A percentile compares a stretch with the other conserved stretches of the same genome.
These are phyloP conservation scores for Falco punctatus DNA, from an alignment of 2,113 vertebrate genomes.

Conservation along the genomic window DNA sequence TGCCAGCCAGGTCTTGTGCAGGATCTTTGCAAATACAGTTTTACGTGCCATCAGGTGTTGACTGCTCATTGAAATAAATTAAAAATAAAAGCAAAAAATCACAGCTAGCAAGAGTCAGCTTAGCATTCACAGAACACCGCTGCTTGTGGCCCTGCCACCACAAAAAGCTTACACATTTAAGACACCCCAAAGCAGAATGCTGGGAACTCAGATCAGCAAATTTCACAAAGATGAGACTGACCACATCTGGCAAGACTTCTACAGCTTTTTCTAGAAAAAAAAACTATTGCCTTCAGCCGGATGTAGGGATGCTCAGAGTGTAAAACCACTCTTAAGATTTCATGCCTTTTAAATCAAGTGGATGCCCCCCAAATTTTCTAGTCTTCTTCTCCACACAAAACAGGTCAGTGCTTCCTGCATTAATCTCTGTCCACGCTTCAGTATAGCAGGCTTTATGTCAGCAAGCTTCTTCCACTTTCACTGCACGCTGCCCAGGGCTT, in stretches of 20 bases:
- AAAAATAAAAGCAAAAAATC: neutral
- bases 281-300: neutral
- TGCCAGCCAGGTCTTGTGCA: neutral
- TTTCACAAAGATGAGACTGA: neutral
- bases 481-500: neutral
- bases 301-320: neutral
- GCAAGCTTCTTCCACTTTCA: neutral
- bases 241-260: neutral
- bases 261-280: neutral
- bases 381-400: neutral
- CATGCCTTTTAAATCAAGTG: neutral
- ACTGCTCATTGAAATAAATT: neutral
- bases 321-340: neutral
- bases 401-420: neutral
- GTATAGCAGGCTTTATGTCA: neutral
- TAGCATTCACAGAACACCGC: neutral
- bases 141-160: neutral
- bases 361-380: neutral
- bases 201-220: neutral
- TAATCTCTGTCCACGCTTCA: neutral
- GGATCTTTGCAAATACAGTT: neutral
- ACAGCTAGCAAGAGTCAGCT: neutral
- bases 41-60: neutral
- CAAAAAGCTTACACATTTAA: neutral
- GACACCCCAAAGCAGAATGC: neutral